phyloP scores from a whole-genome alignment of 2,797 vertebrate species.

The Lates japonicus region DNA sequence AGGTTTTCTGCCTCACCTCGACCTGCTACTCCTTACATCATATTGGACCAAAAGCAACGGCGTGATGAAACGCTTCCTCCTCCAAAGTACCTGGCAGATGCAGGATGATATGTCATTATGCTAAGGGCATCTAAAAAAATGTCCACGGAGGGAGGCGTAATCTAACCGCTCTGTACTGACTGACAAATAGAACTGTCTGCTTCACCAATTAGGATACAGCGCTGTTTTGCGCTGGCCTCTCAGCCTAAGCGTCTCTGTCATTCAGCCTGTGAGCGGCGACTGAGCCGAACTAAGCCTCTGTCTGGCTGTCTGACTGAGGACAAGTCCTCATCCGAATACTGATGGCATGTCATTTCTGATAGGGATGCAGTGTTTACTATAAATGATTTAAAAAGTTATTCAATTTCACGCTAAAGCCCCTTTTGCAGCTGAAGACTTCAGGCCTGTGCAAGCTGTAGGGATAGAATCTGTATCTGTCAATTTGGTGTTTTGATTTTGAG shows the following conservation, averaged over 20 bases:
- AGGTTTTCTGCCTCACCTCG: slow-evolving; percentile 43
- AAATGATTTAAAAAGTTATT: slow-evolving; percentile 62
- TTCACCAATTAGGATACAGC: slow-evolving; percentile 58
- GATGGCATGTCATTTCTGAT: slow-evolving; percentile 60
- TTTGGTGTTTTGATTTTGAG: slow-evolving; percentile 20
- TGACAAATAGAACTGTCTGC: slow-evolving; percentile 68
- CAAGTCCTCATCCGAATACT: slow-evolving; percentile 51
- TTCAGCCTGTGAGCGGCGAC: slow-evolving; percentile 37
- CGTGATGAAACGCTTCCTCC: slow-evolving; percentile 46
- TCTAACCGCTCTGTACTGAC: slow-evolving; percentile 32
- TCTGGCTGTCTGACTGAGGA: slow-evolving; percentile 55
- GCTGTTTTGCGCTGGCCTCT: slow-evolving; percentile 59
- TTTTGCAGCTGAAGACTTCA: slow-evolving; percentile 34
- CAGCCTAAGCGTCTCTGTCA: slow-evolving; percentile 28
- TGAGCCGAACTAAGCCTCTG: slow-evolving; percentile 60
- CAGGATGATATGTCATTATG: slow-evolving; percentile 61
- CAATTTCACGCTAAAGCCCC: slow-evolving; percentile 60
- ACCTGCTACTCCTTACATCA: slow-evolving; percentile 36
- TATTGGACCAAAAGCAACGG: slow-evolving; percentile 28
- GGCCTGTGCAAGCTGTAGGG: slow-evolving; percentile 2
- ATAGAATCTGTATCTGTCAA: slow-evolving; percentile 22
- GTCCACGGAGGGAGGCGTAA: slow-evolving; percentile 34
- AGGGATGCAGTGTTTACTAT: slow-evolving; percentile 19
- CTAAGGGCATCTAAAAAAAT: slow-evolving; percentile 59
- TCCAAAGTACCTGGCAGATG: slow-evolving; percentile 39